Base-by-base conservation (phyloP, 2,888 invertebrate genomes). In the Nasonia oneida region DNA sequence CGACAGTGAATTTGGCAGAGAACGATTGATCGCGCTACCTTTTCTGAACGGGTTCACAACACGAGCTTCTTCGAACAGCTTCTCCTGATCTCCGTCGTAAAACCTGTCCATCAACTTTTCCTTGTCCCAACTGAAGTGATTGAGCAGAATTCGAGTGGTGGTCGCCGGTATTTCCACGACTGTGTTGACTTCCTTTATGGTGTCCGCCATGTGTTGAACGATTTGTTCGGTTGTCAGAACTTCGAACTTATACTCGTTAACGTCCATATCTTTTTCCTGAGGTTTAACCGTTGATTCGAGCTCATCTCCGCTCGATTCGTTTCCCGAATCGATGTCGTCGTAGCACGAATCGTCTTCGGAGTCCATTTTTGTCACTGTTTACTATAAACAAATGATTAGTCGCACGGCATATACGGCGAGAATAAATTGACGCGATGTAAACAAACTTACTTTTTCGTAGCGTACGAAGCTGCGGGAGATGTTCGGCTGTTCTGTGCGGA, bases 81-180 rank as follows among this genome's bases (percentile, higher is more conserved):
- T 97, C 90, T 99, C 99, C 93, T 98, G 98, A 94, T 98, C 98
- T 42, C 97, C 97, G 94, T 98, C 99, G 93, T 98, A 99, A 94
- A 97, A 99, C 93, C 98, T 96, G 94, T 99, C 99, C 97, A 99
- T 97, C 88, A 99, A 95, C 94, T 98, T 99, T 94, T 99, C 99
- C 94, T 98, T 99, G 94, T 99, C 99, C 99, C 99, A 99, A 95
- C 98, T 97, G 94, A 98, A 99, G 94, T 99, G 98, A 95, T 99
- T 99, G 91, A 99, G 95, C 90, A 99, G 95, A 94, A 99, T 99
- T 91, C 99, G 96, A 89, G 98, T 98, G 82, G 97, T 97, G 84
- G 98, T 97, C 87, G 97, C 96, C 89, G 97, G 97, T 95, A 98
- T 98, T 96, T 98, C 97, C 90, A 99, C 97, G 91, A 99, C 98